Conservation (phyloP, 2,888 invertebrate species). For the Iphiclides podalirius region DNA sequence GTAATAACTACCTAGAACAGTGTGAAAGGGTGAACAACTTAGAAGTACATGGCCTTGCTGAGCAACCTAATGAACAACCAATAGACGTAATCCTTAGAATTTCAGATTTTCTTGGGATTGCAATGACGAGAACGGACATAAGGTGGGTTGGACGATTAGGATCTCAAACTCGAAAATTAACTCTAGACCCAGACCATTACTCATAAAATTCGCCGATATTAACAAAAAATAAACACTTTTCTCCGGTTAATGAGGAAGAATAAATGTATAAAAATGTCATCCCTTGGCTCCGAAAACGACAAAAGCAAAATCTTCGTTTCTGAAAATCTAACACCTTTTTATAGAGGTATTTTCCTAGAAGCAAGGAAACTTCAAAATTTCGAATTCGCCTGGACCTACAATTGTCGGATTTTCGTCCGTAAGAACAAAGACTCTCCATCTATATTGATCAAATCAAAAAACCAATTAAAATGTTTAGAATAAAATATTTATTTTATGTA, state of each 20-base stretch:
- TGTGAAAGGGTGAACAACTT: neutral
- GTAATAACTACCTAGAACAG: neutral
- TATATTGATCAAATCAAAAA: neutral
- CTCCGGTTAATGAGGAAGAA: too few relatives aligned
- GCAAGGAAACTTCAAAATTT: too few relatives aligned
- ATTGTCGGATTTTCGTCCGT: constrained; percentile 6
- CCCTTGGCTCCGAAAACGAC: too few relatives aligned
- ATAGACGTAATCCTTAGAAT: neutral
- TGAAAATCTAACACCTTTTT: neutral
- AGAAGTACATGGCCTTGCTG: neutral
- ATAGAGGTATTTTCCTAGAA: neutral
- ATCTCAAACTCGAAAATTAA: too few relatives aligned
- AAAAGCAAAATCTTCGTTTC: neutral
- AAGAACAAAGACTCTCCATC: neutral
- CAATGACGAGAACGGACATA: too few relatives aligned
- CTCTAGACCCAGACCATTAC: neutral
- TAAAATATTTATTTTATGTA: too few relatives aligned
- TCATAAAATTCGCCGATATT: constrained; percentile 2
- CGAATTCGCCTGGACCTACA: constrained; percentile 5
- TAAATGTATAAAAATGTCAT: too few relatives aligned
- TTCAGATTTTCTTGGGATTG: too few relatives aligned
- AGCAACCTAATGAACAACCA: neutral
- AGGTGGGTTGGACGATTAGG: neutral
- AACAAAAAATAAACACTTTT: neutral
- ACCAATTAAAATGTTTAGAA: too few relatives aligned